Evolutionary conservation across 1,140 invertebrate genomes (phyloP).

Genomic region (Bombus difficillimus): DNA sequence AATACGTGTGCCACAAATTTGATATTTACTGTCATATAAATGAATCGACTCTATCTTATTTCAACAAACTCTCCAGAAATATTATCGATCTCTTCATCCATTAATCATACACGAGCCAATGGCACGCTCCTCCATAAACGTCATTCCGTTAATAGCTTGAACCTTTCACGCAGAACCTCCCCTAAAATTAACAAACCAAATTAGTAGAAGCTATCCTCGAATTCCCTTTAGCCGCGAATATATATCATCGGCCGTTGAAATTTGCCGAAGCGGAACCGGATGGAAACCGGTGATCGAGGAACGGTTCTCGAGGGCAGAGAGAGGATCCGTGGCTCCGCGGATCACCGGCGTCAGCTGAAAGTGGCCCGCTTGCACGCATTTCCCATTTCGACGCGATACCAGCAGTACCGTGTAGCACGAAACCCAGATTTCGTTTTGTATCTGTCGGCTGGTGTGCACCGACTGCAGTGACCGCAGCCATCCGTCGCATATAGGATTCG

Average conservation of each 20-base stretch:
- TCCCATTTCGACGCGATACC: slow-evolving; percentile 35
- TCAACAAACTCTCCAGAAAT: not conserved
- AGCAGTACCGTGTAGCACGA: slow-evolving; percentile 18
- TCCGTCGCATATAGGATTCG: slow-evolving; percentile 75
- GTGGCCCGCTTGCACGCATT: slow-evolving; percentile 35
- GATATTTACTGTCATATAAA: no score
- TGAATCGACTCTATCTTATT: no score
- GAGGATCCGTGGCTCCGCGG: not conserved
- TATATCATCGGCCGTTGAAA: not conserved
- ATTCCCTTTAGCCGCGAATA: not conserved
- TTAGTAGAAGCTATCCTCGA: not conserved
- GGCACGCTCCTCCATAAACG: not conserved
- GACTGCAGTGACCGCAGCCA: slow-evolving; percentile 71
- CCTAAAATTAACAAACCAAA: slow-evolving; percentile 4
- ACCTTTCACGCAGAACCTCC: not conserved
- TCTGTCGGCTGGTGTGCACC: slow-evolving; percentile 39
- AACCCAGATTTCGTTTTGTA: slow-evolving; percentile 57
- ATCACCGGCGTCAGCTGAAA: slow-evolving; percentile 12
- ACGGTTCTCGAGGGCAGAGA: not conserved
- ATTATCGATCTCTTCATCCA: not conserved
- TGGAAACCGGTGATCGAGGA: not conserved
- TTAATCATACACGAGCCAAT: not conserved
- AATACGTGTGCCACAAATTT: no score
- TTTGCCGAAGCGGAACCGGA: not conserved
- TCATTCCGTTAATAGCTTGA: no score